phyloP scores from a whole-genome alignment of 92 coral and sea anemone genomes.

The Zoanthus sociatus region DNA sequence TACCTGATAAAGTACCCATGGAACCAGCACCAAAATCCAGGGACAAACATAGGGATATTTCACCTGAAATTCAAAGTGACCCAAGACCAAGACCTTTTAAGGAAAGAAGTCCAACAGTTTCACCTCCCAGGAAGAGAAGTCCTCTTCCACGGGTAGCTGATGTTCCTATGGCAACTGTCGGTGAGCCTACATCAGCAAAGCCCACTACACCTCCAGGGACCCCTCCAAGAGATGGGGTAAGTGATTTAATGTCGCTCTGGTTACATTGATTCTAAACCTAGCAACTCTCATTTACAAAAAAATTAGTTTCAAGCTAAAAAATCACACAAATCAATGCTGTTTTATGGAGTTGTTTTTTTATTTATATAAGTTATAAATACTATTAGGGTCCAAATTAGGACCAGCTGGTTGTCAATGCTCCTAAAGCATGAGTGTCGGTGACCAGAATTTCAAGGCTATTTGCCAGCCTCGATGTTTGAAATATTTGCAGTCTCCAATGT shows the following conservation, averaged over 20 bases:
- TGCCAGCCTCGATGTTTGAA: too few species aligned
- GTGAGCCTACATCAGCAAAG: conserved; percentile 83
- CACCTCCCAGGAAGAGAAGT: conserved; percentile 57
- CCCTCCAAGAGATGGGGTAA: conserved; percentile 87
- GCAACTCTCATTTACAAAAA: too few species aligned
- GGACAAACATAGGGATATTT: conserved; percentile 71
- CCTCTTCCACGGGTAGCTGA: conserved; percentile 66
- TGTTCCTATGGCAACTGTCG: conserved; percentile 80
- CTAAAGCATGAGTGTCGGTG: too few species aligned
- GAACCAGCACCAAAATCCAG: conserved; percentile 70
- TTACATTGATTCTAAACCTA: too few species aligned
- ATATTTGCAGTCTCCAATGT: too few species aligned
- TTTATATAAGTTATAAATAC: too few species aligned
- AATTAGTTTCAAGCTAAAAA: too few species aligned
- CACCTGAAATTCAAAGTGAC: conserved; percentile 51
- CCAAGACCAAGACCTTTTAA: conserved; percentile 55
- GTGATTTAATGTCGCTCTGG: background rate
- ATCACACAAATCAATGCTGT: too few species aligned
- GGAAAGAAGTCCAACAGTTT: conserved; percentile 73
- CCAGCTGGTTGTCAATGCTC: too few species aligned
- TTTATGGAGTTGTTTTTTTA: too few species aligned
- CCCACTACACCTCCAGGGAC: conserved; percentile 95
- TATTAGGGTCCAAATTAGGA: too few species aligned
- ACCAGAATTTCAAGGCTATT: too few species aligned
- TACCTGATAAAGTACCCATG: conserved; percentile 46